Base-by-base conservation (phyloP, 2,797 vertebrate genomes). In the Phoeniculus purpureus region DNA sequence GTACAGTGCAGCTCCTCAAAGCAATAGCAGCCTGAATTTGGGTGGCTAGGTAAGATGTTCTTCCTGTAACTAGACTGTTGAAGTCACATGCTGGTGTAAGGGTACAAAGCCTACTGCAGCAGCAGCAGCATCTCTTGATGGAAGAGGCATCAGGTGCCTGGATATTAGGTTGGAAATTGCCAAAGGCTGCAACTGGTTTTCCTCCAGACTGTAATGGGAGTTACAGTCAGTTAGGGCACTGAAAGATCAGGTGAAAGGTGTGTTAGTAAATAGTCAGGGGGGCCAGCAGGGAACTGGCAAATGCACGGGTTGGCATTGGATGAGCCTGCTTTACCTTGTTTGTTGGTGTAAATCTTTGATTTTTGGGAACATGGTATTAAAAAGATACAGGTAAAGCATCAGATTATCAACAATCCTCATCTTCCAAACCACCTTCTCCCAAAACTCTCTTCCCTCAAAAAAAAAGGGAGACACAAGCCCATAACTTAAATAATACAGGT, bases 51-150 rank as follows among this genome's bases (percentile, higher is more conserved):
- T 40, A 9, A 14, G 21, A 21, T 3, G 3, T 6, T 12, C 20
- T 15, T 17, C 17, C 15, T 37, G 15, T 0, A 3, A 7, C 3
- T 11, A 6, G 56, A 60, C 65, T 61, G 47, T 15, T 6, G 43
- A 40, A 45, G 22, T 22, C 1, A 3, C 16, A 17, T 27, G 45
- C 34, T 9, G 7, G 12, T 29, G n/a, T 18, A 10, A 1, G 19
- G 2, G 10, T 10, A 5, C 0, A 1, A 22, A 72, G 22, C 26
- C n/a, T 26, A 9, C 45, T 52, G 78, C 62, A 48, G 54, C 50
- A 7, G 25, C 6, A 0, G 54, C 50, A 7, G 25, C 6, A 0
- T 3, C 27, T 25, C 34, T 15, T 0, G 1, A 43, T 16, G 12
- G 11, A 7, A 4, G 1, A 14, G 4, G 9, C 20, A 17, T 40